These are phyloP conservation scores for Sinocyclocheilus grahami DNA, from an alignment of 2,113 vertebrate species.

Conservation along the genomic window DNA sequence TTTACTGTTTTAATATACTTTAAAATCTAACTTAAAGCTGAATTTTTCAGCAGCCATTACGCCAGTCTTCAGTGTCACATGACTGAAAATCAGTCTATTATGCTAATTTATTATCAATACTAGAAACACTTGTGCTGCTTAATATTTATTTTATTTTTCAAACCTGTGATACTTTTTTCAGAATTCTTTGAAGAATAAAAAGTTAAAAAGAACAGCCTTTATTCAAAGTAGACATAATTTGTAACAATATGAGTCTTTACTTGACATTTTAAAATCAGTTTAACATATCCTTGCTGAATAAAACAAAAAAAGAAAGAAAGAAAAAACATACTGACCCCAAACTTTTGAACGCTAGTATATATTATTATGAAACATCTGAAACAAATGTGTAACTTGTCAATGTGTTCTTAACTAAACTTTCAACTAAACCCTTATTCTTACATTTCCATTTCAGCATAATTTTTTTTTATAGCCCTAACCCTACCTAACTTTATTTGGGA, in stretches of 20 bases:
- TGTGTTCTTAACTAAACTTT: no score
- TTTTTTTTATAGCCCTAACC: no score
- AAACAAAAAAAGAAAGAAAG: fast-evolving
- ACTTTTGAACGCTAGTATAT: no score
- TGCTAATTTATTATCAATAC: no score
- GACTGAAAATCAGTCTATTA: background rate
- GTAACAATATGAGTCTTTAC: background rate
- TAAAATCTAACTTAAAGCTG: no score
- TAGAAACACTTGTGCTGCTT: background rate
- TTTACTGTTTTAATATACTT: background rate
- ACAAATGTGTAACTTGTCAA: no score
- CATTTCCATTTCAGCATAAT: no score
- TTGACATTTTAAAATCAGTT: background rate
- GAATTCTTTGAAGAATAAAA: background rate
- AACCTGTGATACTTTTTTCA: background rate
- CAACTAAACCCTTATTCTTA: no score
- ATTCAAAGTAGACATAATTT: background rate
- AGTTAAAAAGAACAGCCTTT: background rate
- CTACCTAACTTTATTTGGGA: no score
- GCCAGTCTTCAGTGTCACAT: background rate
- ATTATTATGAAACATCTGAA: no score
- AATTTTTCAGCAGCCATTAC: background rate
- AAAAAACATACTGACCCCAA: background rate
- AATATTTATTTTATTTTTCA: background rate
- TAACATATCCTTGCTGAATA: background rate